Base-by-base conservation (phyloP, 1,140 invertebrate genomes). In the Trigoniulus corallinus region DNA sequence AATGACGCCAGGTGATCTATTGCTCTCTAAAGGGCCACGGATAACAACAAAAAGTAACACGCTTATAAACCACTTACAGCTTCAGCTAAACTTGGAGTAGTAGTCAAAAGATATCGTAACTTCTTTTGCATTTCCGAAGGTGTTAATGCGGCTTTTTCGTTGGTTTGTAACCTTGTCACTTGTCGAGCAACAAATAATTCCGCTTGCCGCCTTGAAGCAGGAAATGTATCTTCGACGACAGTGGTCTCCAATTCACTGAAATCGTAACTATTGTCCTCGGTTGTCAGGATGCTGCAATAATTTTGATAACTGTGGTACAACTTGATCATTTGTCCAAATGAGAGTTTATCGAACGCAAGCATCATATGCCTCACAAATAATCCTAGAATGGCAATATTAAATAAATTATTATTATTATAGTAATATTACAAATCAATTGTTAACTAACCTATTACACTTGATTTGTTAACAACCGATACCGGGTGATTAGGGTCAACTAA, bases 151-250 rank as follows among this genome's bases (percentile, higher is more conserved):
- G 78, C 78, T 34, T 75, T 74, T 58, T 87, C 83, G 66, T 88
- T 82, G 24, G 78, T 82, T 61, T 84, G 78, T 49, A 91, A 62
- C 45, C 88, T 67, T 57, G 80, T 78, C 10, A 82, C 82, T 71
- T 92, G 82, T 58, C 86, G 82, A 3, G 84, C 80, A 53, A 88
- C 81, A 61, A 89, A 85, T 40, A 87, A 70, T 67, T 91, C 85
- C 1, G 86, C 85, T 69, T 91, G 86, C 59, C 81, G 79, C 51
- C 81, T 77, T 1, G 84, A 85, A 81, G 82, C 86, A 49, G 77
- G 74, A 54, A 57, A 57, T 24, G 47, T 47, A 27, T 26, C 52
- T 48, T 76, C 72, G 55, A 74, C 65, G 70, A 56, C 41, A 48
- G 1, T 40, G 44, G 12, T 15, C 12, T 39, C 7, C n/a, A 40